Evolutionary conservation across 2,888 invertebrate genomes (phyloP).

Genomic region (Chloromyia formosa): DNA sequence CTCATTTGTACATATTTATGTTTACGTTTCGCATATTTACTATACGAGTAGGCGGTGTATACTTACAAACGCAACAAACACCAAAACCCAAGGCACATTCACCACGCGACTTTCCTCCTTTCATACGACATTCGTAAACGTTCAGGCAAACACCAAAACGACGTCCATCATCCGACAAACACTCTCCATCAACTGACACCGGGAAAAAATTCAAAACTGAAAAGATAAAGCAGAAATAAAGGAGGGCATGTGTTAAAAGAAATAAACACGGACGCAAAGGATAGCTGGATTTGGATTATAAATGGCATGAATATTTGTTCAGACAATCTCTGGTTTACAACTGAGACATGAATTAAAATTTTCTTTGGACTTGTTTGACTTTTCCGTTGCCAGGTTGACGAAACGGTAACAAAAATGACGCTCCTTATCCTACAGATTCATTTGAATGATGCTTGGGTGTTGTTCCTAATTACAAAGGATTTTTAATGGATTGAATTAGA

Average conservation of each 20-base stretch:
- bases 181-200: slow-evolving; percentile 83
- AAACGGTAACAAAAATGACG: no score
- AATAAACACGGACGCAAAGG: slow-evolving; percentile 8
- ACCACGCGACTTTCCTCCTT: slow-evolving; percentile 75
- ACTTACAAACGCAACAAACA: slow-evolving; percentile 87
- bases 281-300: slow-evolving; percentile 2
- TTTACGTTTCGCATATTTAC: no score
- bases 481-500: no score
- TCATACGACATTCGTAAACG: slow-evolving; percentile 82
- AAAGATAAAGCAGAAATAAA: slow-evolving; percentile 15
- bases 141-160: slow-evolving; percentile 82
- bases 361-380: no score
- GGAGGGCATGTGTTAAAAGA: slow-evolving; percentile 9
- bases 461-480: no score
- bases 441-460: no score
- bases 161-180: slow-evolving; percentile 75
- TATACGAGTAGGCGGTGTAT: slow-evolving; percentile 11
- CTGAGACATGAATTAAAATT: no score
- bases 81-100: slow-evolving; percentile 85
- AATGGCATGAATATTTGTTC: background rate
- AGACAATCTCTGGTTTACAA: background rate
- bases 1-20: no score
- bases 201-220: slow-evolving; percentile 85
- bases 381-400: no score
- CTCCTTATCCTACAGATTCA: no score